Conservation (phyloP, 2,113 vertebrate species). For the Ctenomys sociabilis region DNA sequence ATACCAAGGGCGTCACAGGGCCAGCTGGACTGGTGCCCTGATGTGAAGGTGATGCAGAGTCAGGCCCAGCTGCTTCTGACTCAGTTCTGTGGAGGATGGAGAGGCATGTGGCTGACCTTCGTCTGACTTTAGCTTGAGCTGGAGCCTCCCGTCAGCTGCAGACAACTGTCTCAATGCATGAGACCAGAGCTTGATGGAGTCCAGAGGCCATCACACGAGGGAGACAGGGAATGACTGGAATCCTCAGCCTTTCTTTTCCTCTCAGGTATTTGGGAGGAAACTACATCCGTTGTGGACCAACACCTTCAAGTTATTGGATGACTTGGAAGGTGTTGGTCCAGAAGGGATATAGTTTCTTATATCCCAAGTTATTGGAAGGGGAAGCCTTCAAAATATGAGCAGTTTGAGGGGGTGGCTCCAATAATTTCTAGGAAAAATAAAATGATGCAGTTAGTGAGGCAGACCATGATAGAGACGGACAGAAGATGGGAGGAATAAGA, state of each 20-base stretch:
- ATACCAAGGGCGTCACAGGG: accelerated
- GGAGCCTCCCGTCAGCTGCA: background rate
- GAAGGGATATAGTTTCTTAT: too few species aligned
- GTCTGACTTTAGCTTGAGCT: background rate
- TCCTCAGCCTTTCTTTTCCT: background rate
- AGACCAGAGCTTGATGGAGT: background rate
- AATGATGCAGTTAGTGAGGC: background rate
- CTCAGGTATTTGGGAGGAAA: background rate
- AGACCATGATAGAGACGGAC: background rate
- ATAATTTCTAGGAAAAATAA: background rate
- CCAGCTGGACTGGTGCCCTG: background rate
- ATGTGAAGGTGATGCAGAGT: background rate
- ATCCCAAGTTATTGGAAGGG: too few species aligned
- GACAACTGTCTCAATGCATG: background rate
- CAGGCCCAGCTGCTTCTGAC: background rate
- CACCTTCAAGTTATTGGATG: background rate
- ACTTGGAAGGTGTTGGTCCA: too few species aligned
- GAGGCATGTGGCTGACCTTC: accelerated
- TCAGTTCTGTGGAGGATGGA: background rate
- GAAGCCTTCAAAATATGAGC: background rate
- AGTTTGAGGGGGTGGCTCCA: background rate
- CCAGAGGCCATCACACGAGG: background rate
- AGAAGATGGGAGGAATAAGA: background rate
- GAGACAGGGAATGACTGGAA: background rate
- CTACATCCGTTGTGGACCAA: background rate